A percentile compares a stretch with the other conserved stretches of the same genome.
Conservation (phyloP, 2,113 vertebrate species). For the Microtus pennsylvanicus region DNA sequence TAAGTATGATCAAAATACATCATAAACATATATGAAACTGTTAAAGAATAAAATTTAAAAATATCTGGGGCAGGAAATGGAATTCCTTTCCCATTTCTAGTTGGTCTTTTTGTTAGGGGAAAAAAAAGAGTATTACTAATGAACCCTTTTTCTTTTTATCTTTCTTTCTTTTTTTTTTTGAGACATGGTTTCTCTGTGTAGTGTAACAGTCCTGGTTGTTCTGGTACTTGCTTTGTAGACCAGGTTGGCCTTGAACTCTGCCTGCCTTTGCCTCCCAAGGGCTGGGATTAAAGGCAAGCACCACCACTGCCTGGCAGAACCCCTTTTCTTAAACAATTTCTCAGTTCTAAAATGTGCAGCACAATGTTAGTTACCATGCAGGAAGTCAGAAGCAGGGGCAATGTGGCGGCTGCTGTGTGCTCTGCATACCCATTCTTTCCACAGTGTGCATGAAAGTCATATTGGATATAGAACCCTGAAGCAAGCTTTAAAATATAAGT, state of each 20-base stretch:
- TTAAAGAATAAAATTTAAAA: neutral
- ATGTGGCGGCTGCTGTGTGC: constrained; percentile 16
- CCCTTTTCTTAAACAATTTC: constrained; percentile 34
- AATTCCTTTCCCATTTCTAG: constrained; percentile 14
- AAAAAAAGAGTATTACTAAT: neutral
- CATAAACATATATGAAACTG: neutral
- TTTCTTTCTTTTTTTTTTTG: too few species aligned
- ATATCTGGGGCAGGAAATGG: neutral
- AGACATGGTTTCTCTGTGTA: too few species aligned
- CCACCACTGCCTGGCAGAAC: too few species aligned
- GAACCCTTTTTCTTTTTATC: neutral
- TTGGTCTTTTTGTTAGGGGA: constrained; percentile 48
- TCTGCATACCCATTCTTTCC: neutral
- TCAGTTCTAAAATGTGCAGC: neutral
- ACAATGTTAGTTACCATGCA: constrained; percentile 13
- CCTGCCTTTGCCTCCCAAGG: too few species aligned
- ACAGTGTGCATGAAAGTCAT: neutral
- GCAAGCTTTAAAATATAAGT: constrained; percentile 65
- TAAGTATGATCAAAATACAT: neutral
- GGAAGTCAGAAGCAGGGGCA: neutral
- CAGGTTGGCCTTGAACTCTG: too few species aligned
- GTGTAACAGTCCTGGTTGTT: too few species aligned
- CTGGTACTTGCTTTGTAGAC: too few species aligned
- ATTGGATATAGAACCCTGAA: neutral
- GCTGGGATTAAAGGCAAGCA: too few species aligned